Base-by-base conservation (phyloP, 2,888 invertebrate genomes). In the Tipula lateralis region DNA sequence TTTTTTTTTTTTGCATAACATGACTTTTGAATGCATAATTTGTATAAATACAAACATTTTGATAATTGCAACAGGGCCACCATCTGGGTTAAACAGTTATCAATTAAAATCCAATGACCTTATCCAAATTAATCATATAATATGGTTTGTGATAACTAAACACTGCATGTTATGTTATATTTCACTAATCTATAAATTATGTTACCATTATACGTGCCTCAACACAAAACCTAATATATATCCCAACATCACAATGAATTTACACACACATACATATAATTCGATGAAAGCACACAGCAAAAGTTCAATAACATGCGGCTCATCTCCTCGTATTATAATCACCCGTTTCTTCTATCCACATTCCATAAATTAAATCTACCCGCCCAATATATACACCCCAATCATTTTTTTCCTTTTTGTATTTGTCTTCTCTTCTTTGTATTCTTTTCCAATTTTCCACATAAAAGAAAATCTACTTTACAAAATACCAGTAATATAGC, bases 391-490 rank as follows among this genome's bases (percentile, higher is more conserved):
- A 44, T 1, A 44, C 6, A 44, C 66, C 66, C 66, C 9, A 66
- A 66, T 24, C 1, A 44, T 44, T 16, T 1, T 44, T 44, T n/a
- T 44, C 44, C n/a, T n/a, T 44, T 44, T 44, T n/a, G 2, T 44
- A 2, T 44, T 66, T 19, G 44, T 44, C 16, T 44, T 44, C 44
- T 44, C 24, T 66, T 66, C 66, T 1, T 24, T 24, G 24, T 66
- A 66, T 66, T 66, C 66, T 66, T 66, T 66, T 24, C 66, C 24
- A 66, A 66, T 66, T 66, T 66, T 66, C 66, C 66, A 66, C 66
- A 66, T 66, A 66, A 66, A 66, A 66, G 24, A 66, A 66, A 66
- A 66, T 66, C 66, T 66, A 66, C 66, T 66, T 66, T 66, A 66
- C 66, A 66, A 9, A 66, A 66, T 66, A 66, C 66, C 66, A 66